phyloP scores from a whole-genome alignment of 2,888 invertebrate genomes.

The Melinaea marsaeus region DNA sequence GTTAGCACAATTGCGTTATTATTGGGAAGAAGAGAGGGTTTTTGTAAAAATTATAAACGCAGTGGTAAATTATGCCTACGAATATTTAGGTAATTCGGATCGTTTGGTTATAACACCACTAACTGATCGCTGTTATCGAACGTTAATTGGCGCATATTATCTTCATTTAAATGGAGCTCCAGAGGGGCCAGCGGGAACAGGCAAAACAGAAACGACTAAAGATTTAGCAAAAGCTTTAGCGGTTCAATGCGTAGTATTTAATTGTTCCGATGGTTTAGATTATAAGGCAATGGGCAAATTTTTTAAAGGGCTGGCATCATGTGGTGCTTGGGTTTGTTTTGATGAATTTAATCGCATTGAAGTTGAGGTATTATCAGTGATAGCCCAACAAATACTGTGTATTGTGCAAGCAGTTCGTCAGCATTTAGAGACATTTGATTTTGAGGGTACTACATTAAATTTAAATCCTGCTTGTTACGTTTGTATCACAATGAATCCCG shows the following conservation, averaged over 20 bases:
- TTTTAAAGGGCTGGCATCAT: conserved; percentile 89
- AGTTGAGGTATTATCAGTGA: conserved; percentile 89
- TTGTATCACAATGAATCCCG: conserved; percentile 88
- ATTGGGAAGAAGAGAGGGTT: conserved; percentile 84
- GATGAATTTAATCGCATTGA: conserved; percentile 93
- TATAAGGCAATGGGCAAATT: conserved; percentile 92
- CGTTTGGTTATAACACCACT: conserved; percentile 86
- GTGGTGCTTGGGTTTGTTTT: conserved; percentile 93
- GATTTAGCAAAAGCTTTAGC: conserved; percentile 95
- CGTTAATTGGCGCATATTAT: conserved; percentile 89
- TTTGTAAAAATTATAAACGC: conserved; percentile 88
- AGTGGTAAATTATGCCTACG: conserved; percentile 87
- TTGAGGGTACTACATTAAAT: conserved; percentile 86
- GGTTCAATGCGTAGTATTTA: conserved; percentile 93
- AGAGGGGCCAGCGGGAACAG: conserved; percentile 91
- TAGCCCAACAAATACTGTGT: conserved; percentile 90
- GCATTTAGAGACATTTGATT: conserved; percentile 81
- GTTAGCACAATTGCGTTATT: conserved; percentile 89
- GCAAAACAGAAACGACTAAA: conserved; percentile 94
- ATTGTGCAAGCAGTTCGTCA: conserved; percentile 86
- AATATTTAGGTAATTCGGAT: conserved; percentile 89
- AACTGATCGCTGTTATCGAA: conserved; percentile 89
- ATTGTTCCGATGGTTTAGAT: conserved; percentile 91
- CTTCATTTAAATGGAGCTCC: conserved; percentile 91
- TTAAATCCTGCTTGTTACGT: conserved; percentile 89